A percentile compares a stretch with the other conserved stretches of the same genome.
These are phyloP conservation scores for Liopterus haemorrhoidalis DNA, from an alignment of 2,888 invertebrate genomes.

Conservation along the genomic window DNA sequence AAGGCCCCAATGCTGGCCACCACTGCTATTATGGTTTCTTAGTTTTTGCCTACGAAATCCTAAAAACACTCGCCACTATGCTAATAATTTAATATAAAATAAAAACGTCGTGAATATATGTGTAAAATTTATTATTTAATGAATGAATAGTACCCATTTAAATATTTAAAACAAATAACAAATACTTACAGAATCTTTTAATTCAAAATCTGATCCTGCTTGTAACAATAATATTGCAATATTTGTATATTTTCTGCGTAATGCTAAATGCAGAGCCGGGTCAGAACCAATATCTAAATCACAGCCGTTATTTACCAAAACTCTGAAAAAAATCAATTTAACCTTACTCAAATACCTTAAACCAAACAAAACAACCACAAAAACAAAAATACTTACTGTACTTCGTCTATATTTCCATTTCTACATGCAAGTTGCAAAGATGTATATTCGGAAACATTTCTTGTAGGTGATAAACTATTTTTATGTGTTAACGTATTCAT, in stretches of 20 bases:
- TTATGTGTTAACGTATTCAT: no score
- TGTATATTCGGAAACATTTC: slow-evolving; percentile 36
- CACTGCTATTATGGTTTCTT: no score
- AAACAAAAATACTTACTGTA: slow-evolving; percentile 33
- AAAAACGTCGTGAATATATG: neutral
- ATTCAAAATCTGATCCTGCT: slow-evolving; percentile 54
- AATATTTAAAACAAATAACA: slow-evolving; percentile 9
- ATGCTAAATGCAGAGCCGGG: slow-evolving; percentile 56
- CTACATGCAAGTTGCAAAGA: slow-evolving; percentile 41
- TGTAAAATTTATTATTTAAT: neutral
- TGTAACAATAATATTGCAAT: slow-evolving; percentile 56
- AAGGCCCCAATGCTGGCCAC: no score
- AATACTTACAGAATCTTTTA: slow-evolving; percentile 47
- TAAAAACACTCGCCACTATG: slow-evolving; percentile 1
- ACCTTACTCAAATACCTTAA: slow-evolving; percentile 5
- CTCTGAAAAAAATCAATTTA: slow-evolving; percentile 32
- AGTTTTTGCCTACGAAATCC: no score
- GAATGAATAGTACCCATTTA: slow-evolving; percentile 6
- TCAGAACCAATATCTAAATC: slow-evolving; percentile 45
- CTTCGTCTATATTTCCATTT: slow-evolving; percentile 40
- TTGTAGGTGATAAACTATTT: no score
- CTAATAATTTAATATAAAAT: neutral
- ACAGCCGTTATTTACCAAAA: slow-evolving; percentile 42
- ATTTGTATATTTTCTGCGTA: slow-evolving; percentile 50
- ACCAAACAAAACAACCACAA: slow-evolving; percentile 3